phyloP scores from a whole-genome alignment of 1,140 invertebrate species.

The Sogatella furcifera region DNA sequence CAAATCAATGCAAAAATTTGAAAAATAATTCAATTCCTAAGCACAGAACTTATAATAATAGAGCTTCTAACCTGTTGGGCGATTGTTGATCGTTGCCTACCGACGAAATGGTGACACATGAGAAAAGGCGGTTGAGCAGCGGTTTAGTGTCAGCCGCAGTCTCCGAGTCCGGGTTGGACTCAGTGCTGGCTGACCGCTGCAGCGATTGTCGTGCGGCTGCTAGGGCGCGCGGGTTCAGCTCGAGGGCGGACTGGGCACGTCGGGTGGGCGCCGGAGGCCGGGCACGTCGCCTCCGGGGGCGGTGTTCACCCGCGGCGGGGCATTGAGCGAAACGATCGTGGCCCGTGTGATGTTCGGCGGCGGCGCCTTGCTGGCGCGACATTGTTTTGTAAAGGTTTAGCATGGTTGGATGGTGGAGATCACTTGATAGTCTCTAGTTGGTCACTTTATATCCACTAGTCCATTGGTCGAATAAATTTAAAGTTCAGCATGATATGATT shows the following conservation, averaged over 20 bases:
- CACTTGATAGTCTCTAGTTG: no score
- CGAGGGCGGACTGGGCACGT: conserved; percentile 60
- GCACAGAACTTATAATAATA: no score
- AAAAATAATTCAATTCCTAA: no score
- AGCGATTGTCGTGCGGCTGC: conserved; percentile 39
- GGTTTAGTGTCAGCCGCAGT: conserved; percentile 36
- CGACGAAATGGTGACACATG: conserved; percentile 24
- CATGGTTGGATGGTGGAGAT: conserved; percentile 40
- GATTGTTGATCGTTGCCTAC: neutral
- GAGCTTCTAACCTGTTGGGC: no score
- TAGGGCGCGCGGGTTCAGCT: conserved; percentile 52
- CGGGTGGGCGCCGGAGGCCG: conserved; percentile 41
- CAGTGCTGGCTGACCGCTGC: conserved; percentile 33
- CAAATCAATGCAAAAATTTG: no score
- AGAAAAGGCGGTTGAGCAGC: conserved; percentile 47
- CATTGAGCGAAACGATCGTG: conserved; percentile 26
- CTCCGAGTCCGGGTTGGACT: conserved; percentile 25
- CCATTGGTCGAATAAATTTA: no score
- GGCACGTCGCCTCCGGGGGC: conserved; percentile 26
- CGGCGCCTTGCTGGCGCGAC: conserved; percentile 12
- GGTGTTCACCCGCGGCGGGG: conserved; percentile 33
- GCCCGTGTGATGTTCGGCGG: conserved; percentile 18
- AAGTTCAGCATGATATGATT: neutral
- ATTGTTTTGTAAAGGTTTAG: conserved; percentile 61
- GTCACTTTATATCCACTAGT: neutral